Conservation (phyloP, 1,140 invertebrate genomes). For the Trachymyrmex septentrionalis region DNA sequence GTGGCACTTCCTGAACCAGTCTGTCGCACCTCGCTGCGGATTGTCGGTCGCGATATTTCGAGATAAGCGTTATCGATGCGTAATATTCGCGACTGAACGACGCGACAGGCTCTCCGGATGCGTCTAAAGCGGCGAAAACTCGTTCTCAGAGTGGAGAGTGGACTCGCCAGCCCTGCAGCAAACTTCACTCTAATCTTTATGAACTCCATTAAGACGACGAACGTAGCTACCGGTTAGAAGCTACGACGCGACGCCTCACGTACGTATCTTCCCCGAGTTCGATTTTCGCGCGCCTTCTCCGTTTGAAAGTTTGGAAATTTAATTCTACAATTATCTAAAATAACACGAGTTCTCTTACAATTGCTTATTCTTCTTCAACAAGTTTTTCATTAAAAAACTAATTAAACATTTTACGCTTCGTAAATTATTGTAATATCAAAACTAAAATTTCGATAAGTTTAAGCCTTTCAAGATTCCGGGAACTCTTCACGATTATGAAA, state of each 20-base stretch:
- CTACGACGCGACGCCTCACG: background rate
- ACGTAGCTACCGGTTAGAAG: constrained; percentile 66
- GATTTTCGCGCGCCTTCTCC: background rate
- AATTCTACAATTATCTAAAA: background rate
- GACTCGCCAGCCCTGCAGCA: constrained; percentile 71
- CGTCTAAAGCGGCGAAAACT: constrained; percentile 73
- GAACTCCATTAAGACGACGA: constrained; percentile 75
- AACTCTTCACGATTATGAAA: background rate
- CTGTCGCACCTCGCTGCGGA: constrained; percentile 59
- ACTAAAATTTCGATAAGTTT: background rate
- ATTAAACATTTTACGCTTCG: background rate
- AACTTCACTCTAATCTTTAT: constrained; percentile 74
- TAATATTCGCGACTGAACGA: constrained; percentile 69
- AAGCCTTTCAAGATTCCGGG: no score
- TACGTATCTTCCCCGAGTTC: constrained; percentile 3
- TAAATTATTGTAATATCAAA: background rate
- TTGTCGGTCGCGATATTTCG: constrained; percentile 68
- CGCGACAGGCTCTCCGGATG: constrained; percentile 54
- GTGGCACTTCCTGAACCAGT: constrained; percentile 60
- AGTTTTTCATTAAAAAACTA: background rate
- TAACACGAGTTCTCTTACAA: background rate
- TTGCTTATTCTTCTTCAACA: background rate
- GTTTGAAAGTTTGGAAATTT: background rate
- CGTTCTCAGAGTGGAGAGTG: constrained; percentile 69
- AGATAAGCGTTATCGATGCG: constrained; percentile 75